Evolutionary conservation across 2,888 invertebrate genomes (phyloP), one percentile per base, ranked within the genome.

Genomic region (Amblyjoppa fuscipennis): DNA sequence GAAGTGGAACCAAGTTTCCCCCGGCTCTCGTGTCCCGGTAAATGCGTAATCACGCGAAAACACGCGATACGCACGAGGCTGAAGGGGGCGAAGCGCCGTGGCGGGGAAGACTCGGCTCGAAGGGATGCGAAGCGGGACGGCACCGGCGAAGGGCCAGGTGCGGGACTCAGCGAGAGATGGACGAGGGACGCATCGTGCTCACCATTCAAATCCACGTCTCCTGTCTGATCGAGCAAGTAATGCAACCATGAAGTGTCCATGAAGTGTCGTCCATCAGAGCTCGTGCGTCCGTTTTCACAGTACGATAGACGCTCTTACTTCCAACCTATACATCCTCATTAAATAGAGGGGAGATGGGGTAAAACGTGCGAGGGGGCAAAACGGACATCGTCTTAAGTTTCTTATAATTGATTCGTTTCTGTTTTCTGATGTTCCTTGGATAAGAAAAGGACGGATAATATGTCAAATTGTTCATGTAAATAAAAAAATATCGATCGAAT

Each of bases 1-100:
- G 38, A 76, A 51, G 76, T 66, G 51, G 51, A 68, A 77, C 77
- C 41, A 45, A 66, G 64, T 73, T 66, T 56, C 66, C n/a, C 74
- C 31, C 61, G 34, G 41, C 68, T 81, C 80, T 80, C 71, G 56
- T 61, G 41, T 73, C 61, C 61, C 41, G 51, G 79, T 66, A 64
- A 80, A 71, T 73, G 66, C 73, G 80, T 80, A 80, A 80, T 73
- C 66, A 73, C 73, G 73, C 73, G 80, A 38, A 66, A 79, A 79
- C 71, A 79, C 66, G 76, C 76, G 76, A 76, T 76, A 76, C 53
- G 49, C 66, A 66, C 20, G n/a, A 53, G 59, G 28, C 59, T 28
- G 59, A 59, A 59, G 28, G 59, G 70, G 70, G 16, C 9, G 38
- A 53, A 71, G 34, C 49, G 28, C 51, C 20, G 13, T 51, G 16